These are phyloP conservation scores for Parotia lawesii DNA, from an alignment of 2,113 vertebrate genomes.

Conservation along the genomic window DNA sequence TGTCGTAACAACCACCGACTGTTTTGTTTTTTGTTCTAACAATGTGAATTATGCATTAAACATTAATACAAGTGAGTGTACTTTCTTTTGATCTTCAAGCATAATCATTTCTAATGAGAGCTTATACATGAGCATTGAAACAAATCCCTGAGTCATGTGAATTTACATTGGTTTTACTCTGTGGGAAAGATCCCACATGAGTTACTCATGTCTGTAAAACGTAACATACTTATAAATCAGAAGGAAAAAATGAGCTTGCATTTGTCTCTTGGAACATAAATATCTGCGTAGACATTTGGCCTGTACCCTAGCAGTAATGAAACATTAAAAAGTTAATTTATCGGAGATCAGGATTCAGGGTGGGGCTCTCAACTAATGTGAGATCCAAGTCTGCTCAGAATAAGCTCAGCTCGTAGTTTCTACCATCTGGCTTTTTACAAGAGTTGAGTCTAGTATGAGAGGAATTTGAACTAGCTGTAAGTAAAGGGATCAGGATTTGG, in stretches of 20 bases:
- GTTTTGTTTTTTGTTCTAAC: constrained; percentile 53
- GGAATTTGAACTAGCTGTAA: not conserved
- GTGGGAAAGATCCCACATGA: constrained; percentile 47
- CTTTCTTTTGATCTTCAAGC: constrained; percentile 57
- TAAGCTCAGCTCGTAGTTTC: not conserved
- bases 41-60: constrained; percentile 62
- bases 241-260: not conserved
- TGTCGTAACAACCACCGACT: constrained; percentile 45
- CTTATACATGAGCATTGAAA: constrained; percentile 58
- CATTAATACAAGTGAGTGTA: constrained; percentile 53
- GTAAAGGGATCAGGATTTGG: not conserved
- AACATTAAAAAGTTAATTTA: constrained; percentile 15
- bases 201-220: constrained; percentile 46
- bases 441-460: not conserved
- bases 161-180: constrained; percentile 59
- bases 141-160: constrained; percentile 60
- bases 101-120: constrained; percentile 62
- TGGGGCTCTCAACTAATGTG: not conserved
- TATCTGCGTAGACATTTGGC: not conserved
- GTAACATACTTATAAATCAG: constrained; percentile 28
- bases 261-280: constrained; percentile 26
- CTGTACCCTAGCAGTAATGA: not conserved
- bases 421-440: not conserved
- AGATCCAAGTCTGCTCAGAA: not conserved
- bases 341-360: not conserved